These are phyloP conservation scores for Axea sp. DNA, from an alignment of 2,888 invertebrate genomes.

Conservation along the genomic window DNA sequence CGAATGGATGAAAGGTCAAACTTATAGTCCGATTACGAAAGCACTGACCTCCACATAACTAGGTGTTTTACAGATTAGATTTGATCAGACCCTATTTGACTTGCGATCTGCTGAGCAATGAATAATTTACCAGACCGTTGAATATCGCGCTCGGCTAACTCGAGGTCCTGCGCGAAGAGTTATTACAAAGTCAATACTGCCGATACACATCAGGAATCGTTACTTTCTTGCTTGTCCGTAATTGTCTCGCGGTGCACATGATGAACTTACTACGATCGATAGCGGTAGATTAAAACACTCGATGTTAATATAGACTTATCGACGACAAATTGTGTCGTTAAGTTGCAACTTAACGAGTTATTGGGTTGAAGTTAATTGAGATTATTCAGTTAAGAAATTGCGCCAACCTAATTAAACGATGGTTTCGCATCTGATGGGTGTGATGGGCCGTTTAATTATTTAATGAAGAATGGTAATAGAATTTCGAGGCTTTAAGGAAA, in stretches of 20 bases:
- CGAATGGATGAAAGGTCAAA: conserved; percentile 14
- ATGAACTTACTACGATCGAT: conserved; percentile 48
- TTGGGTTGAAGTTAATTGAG: conserved; percentile 32
- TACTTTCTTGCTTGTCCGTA: conserved; percentile 56
- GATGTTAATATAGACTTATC: conserved; percentile 33
- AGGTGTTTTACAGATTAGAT: conserved; percentile 44
- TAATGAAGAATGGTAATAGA: background rate
- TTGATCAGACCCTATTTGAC: conserved; percentile 46
- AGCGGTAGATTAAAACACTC: conserved; percentile 34
- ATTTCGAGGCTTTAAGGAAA: conserved; percentile 4
- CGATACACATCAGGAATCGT: conserved; percentile 57
- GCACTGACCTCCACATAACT: conserved; percentile 35
- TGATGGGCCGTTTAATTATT: background rate
- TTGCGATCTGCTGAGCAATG: conserved; percentile 57
- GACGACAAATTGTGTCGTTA: conserved; percentile 42
- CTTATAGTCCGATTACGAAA: conserved; percentile 24
- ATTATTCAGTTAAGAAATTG: conserved; percentile 2
- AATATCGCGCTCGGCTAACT: conserved; percentile 59
- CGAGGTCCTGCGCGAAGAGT: conserved; percentile 49
- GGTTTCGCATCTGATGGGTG: too few species aligned
- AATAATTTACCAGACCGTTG: conserved; percentile 60
- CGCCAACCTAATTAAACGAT: background rate
- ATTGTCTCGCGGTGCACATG: conserved; percentile 39
- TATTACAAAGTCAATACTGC: conserved; percentile 58
- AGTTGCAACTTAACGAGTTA: conserved; percentile 12